Base-by-base conservation (phyloP, 2,797 vertebrate species). In the Adelosebastes latens region DNA sequence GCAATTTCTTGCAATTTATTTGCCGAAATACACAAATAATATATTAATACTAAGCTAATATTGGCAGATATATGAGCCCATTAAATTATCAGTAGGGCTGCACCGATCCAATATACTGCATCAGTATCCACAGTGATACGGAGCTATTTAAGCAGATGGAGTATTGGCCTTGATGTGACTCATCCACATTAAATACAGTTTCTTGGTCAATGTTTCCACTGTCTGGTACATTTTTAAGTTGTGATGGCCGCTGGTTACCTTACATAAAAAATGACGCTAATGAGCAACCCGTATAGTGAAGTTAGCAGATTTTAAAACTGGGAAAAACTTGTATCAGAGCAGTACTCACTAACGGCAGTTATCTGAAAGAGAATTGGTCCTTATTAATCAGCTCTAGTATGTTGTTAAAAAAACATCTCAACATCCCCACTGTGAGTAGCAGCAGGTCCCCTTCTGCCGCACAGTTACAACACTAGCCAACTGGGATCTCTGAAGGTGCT, bases 401-500 rank as follows among this genome's bases (percentile, higher is more conserved):
- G 16, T 11, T 52, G n/a, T 16, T 25, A 32, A 39, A 34, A 66
- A 66, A 39, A 5, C 32, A n/a, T n/a, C 5, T 70, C 27, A 36
- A 68, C 63, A 25, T 20, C 60, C 42, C 20, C n/a, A 16, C 42
- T 14, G 24, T 24, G 72, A 79, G 32, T 2, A 69, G 5, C 59
- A 64, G 49, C 49, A 39, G 36, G 22, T 22, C 34, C 20, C 53
- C 46, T 32, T 18, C 9, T 59, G 60, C 62, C 59, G 56, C 32
- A 42, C 60, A 59, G 75, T 66, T 36, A 53, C 71, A 70, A 18
- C 63, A 64, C 62, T 6, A 56, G 22, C 60, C 77, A 18, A 46
- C 70, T 49, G 63, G 60, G 80, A 86, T 69, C 29, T 74, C 36
- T 14, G 66, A 81, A 60, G 77, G 36, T 72, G 53, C 72, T 66